A percentile compares a stretch with the other conserved stretches of the same genome.
Evolutionary conservation across 2,888 invertebrate genomes (phyloP).

Genomic region (Dorcus hopei): DNA sequence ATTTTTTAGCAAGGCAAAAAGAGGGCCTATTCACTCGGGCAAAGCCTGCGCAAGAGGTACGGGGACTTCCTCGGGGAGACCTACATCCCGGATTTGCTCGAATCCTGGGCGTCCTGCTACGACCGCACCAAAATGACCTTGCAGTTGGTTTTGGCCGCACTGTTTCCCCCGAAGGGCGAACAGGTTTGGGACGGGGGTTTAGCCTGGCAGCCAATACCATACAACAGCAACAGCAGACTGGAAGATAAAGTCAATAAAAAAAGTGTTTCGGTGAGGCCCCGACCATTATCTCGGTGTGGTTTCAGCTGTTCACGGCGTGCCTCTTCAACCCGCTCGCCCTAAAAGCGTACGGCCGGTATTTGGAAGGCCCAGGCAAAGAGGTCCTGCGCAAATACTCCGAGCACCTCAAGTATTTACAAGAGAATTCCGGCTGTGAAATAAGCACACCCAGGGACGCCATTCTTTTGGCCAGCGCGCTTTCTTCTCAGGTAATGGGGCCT

Average conservation of each 20-base stretch:
- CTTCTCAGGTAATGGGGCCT: too few relatives aligned
- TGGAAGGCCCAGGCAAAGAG: neutral
- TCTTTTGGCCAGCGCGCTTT: too few relatives aligned
- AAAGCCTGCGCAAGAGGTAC: slow-evolving; percentile 68
- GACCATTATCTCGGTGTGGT: too few relatives aligned
- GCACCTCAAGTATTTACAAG: neutral
- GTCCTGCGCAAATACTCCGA: neutral
- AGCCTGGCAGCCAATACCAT: slow-evolving; percentile 15
- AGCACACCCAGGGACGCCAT: neutral
- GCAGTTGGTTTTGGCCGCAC: slow-evolving; percentile 10
- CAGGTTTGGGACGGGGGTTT: slow-evolving; percentile 4
- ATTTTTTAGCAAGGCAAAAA: slow-evolving; percentile 66
- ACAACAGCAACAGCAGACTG: neutral
- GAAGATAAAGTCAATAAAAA: slow-evolving; percentile 2
- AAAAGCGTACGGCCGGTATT: too few relatives aligned
- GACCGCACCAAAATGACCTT: slow-evolving; percentile 12
- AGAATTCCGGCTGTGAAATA: neutral
- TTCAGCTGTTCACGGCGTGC: too few relatives aligned
- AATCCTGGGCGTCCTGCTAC: slow-evolving; percentile 23
- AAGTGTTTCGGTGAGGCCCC: too few relatives aligned
- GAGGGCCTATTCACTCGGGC: slow-evolving; percentile 72
- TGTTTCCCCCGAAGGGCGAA: slow-evolving; percentile 9
- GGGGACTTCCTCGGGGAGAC: slow-evolving; percentile 61
- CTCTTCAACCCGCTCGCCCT: too few relatives aligned
- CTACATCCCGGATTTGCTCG: slow-evolving; percentile 60